Base-by-base conservation (phyloP, 2,888 invertebrate species). In the Tetanocera ferruginea region DNA sequence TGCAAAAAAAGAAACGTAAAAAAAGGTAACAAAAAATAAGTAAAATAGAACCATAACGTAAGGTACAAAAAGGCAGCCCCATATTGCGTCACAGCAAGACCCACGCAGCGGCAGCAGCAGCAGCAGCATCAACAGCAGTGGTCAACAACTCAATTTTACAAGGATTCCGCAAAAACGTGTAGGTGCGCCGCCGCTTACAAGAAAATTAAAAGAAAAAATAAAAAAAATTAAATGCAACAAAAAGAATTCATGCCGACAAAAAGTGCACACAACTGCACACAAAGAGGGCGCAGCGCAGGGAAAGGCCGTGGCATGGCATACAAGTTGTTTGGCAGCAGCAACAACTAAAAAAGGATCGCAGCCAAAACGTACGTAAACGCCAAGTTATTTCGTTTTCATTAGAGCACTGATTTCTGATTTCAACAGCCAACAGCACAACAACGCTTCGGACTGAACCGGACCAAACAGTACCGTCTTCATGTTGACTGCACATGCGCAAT, bases 41-140 rank as follows among this genome's bases (percentile, higher is more conserved):
- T 52, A n/a, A 19, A 55, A 19, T n/a, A 6, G 23, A 9, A 55
- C n/a, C n/a, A 23, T 55, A 31, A 64, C 9, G 14, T 4, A 28
- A 19, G 25, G 64, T 55, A 25, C 70, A 52, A 55, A 70, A 55
- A 28, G 52, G 17, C 31, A 11, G 34, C 55, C 5, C 3, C 70
- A 70, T 52, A 25, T 31, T 51, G 70, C 70, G 31, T 51, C 55
- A 55, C 70, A 52, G 70, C 70, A 55, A 70, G 70, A 55, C 70
- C 70, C 70, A 70, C 70, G 31, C 52, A 31, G 64, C 52, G 70
- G 17, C 70, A 23, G 17, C 70, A 9, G n/a, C 70, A 9, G n/a
- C 43, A 34, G 19, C 67, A 17, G 17, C 14, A 25, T 28, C 25
- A 60, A 25, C 9, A 3, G 28, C 28, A 60, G 5, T 19, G 34